Evolutionary conservation across 1,140 invertebrate species (phyloP).

Genomic region (Listronotus oregonensis): DNA sequence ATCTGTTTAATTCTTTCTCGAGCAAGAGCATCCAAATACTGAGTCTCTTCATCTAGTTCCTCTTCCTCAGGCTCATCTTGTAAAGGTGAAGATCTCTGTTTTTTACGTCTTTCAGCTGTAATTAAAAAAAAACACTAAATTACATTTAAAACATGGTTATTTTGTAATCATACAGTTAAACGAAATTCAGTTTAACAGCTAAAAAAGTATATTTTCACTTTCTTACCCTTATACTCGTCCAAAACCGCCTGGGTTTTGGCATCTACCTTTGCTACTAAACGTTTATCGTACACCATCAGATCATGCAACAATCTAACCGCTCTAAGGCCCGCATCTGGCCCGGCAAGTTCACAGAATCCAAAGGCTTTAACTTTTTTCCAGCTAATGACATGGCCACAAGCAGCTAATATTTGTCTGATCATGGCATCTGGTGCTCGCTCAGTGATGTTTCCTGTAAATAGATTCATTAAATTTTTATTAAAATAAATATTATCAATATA

Average conservation of each 20-base stretch:
- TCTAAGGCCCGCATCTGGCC: conserved; percentile 91
- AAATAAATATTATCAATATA: too few relatives aligned
- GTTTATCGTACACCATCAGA: conserved; percentile 90
- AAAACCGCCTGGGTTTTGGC: conserved; percentile 94
- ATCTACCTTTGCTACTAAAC: conserved; percentile 95
- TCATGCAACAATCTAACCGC: conserved; percentile 94
- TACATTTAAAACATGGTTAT: too few relatives aligned
- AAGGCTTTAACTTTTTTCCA: conserved; percentile 99
- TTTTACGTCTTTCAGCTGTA: conserved; percentile 64
- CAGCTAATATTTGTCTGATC: conserved; percentile 88
- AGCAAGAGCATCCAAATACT: conserved; percentile 72
- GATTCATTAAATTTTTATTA: too few relatives aligned
- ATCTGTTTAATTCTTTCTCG: conserved; percentile 77
- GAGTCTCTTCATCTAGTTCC: conserved; percentile 82
- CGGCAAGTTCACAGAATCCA: conserved; percentile 96
- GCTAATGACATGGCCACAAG: conserved; percentile 90
- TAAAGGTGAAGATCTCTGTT: conserved; percentile 62
- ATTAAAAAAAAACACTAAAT: neutral
- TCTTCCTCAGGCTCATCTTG: conserved; percentile 71
- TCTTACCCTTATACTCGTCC: conserved; percentile 87
- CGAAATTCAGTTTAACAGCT: too few relatives aligned
- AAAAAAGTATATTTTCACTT: conserved; percentile 5
- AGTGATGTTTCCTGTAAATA: conserved; percentile 86
- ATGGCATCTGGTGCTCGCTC: conserved; percentile 93
- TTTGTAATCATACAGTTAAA: too few relatives aligned